Percentiles rank a stretch among this genome's conserved stretches.
These are phyloP conservation scores for Trichogramma evanescens DNA, from an alignment of 2,888 invertebrate genomes.

Conservation along the genomic window DNA sequence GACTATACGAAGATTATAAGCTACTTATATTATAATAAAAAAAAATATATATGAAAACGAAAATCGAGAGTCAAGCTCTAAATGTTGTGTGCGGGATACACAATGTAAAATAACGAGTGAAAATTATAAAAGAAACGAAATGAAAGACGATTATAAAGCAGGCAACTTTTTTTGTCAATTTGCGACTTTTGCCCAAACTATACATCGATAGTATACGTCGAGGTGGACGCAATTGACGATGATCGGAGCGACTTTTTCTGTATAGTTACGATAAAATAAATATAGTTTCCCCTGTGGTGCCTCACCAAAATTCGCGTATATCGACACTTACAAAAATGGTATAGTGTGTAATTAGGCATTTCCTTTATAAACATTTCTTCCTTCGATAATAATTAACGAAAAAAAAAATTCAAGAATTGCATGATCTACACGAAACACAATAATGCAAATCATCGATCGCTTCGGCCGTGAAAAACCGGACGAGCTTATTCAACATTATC, in stretches of 20 bases:
- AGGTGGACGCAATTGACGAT: neutral
- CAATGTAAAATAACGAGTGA: too few relatives aligned
- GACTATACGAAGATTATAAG: conserved; percentile 6
- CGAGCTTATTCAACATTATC: conserved; percentile 20
- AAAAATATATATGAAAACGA: conserved; percentile 1
- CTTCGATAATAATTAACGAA: conserved; percentile 15
- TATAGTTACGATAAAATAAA: conserved; percentile 14
- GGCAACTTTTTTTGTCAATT: too few relatives aligned
- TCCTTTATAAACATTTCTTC: conserved; percentile 12
- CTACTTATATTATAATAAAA: neutral
- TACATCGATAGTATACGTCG: too few relatives aligned
- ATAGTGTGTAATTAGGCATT: conserved; percentile 17
- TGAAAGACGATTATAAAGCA: too few relatives aligned
- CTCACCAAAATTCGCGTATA: conserved; percentile 22
- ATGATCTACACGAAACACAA: neutral
- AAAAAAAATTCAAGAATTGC: neutral
- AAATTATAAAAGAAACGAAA: too few relatives aligned
- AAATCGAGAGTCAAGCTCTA: too few relatives aligned
- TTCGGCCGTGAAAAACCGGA: conserved; percentile 13
- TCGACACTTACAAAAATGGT: conserved; percentile 6
- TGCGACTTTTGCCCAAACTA: too few relatives aligned
- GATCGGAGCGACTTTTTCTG: conserved; percentile 22
- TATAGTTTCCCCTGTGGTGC: conserved; percentile 24
- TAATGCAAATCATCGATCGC: conserved; percentile 20
- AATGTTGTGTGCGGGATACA: too few relatives aligned